Evolutionary conservation across 2,113 vertebrate species (phyloP).

Genomic region (Caracal caracal): DNA sequence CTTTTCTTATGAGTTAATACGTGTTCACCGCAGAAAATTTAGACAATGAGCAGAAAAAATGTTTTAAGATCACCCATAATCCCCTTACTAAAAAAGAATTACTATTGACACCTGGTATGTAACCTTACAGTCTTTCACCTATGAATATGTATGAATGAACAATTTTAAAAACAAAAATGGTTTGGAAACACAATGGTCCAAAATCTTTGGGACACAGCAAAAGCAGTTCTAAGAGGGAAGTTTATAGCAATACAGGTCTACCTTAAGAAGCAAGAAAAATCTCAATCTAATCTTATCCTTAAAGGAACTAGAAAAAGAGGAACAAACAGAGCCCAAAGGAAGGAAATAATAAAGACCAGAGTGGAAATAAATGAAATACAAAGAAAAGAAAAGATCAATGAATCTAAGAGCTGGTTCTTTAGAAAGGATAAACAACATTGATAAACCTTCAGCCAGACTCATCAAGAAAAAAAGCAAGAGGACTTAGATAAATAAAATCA

Average conservation of each 20-base stretch:
- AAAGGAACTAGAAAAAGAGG: background rate
- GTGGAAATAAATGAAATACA: background rate
- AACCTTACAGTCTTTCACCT: background rate
- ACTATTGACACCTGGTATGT: background rate
- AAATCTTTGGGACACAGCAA: background rate
- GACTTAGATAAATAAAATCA: background rate
- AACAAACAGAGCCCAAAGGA: background rate
- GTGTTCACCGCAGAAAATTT: background rate
- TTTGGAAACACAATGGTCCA: background rate
- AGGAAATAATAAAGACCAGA: background rate
- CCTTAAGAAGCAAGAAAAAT: background rate
- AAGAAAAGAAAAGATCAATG: background rate
- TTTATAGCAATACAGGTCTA: background rate
- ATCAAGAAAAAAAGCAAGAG: background rate
- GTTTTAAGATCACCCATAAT: background rate
- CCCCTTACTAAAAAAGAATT: background rate
- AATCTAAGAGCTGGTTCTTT: background rate
- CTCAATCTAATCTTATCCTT: background rate
- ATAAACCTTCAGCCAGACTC: background rate
- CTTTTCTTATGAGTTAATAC: background rate
- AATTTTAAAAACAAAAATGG: slow-evolving; percentile 5
- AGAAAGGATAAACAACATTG: background rate
- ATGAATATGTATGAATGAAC: background rate
- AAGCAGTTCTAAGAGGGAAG: background rate
- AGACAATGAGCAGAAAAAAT: background rate